A percentile compares a stretch with the other conserved stretches of the same genome.
Conservation (phyloP, 2,888 invertebrate genomes). For the Meloe dianella region DNA sequence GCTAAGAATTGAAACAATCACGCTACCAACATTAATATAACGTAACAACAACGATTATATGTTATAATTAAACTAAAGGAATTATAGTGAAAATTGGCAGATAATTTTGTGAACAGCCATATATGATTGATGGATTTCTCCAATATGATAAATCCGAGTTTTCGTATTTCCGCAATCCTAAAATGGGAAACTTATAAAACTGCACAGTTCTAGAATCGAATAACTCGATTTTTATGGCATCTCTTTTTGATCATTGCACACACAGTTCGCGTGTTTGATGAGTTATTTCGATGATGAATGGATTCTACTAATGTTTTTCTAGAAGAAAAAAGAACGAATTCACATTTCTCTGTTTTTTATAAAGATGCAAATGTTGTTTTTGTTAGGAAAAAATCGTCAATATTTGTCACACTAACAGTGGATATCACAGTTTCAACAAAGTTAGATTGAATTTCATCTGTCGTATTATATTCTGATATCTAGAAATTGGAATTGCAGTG, state of each 20-base stretch:
- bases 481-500: slow-evolving; percentile 1
- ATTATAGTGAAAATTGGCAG: too few relatives aligned
- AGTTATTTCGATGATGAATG: neutral
- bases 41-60: too few relatives aligned
- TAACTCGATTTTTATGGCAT: neutral
- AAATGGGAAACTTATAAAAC: too few relatives aligned
- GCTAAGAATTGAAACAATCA: neutral
- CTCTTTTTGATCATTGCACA: neutral
- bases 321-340: neutral
- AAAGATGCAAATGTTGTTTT: neutral
- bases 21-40: neutral
- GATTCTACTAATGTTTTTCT: too few relatives aligned
- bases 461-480: neutral
- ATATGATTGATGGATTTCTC: too few relatives aligned
- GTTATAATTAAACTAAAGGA: too few relatives aligned
- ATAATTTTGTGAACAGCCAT: too few relatives aligned
- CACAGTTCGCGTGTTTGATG: neutral
- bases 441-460: slow-evolving; percentile 3
- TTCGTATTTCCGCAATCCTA: too few relatives aligned
- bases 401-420: neutral
- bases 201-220: too few relatives aligned
- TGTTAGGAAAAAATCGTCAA: neutral
- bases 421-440: neutral
- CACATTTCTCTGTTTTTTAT: neutral
- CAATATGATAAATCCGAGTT: too few relatives aligned